These are phyloP conservation scores for Drosophila sproati DNA, from an alignment of 1,140 invertebrate genomes.

Conservation along the genomic window DNA sequence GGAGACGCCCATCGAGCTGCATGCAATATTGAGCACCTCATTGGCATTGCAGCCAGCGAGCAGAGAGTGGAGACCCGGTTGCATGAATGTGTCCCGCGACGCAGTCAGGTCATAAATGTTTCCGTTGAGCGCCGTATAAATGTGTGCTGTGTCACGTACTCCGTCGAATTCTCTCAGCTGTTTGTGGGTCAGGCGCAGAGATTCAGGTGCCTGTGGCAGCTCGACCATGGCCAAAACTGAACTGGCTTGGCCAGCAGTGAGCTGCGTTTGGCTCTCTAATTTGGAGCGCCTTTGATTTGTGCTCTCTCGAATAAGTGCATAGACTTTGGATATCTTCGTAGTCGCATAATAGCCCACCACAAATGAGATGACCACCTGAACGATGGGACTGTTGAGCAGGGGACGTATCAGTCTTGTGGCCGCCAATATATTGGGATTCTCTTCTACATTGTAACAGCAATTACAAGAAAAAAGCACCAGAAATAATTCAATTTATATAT, in stretches of 20 bases:
- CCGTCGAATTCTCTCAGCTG: conserved; percentile 53
- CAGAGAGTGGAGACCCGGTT: conserved; percentile 36
- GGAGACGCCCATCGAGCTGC: conserved; percentile 32
- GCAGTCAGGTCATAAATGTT: conserved; percentile 62
- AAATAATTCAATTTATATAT: neutral
- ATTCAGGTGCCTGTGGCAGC: neutral
- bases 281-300: neutral
- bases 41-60: conserved; percentile 64
- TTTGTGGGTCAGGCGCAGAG: conserved; percentile 21
- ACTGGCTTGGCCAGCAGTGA: neutral
- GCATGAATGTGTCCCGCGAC: conserved; percentile 27
- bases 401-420: conserved; percentile 21
- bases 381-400: conserved; percentile 38
- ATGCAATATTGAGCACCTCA: conserved; percentile 52
- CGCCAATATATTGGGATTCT: conserved; percentile 22
- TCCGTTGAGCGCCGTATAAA: conserved; percentile 68
- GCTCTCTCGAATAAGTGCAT: neutral
- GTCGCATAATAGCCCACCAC: conserved; percentile 55
- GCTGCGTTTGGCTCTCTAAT: neutral
- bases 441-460: neutral
- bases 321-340: conserved; percentile 30
- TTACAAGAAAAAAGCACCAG: too few relatives aligned
- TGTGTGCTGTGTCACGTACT: conserved; percentile 3
- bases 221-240: neutral
- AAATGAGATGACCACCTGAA: conserved; percentile 50